These are phyloP conservation scores for Corythornis leucogaster DNA, from an alignment of 2,797 vertebrate species.

Conservation along the genomic window DNA sequence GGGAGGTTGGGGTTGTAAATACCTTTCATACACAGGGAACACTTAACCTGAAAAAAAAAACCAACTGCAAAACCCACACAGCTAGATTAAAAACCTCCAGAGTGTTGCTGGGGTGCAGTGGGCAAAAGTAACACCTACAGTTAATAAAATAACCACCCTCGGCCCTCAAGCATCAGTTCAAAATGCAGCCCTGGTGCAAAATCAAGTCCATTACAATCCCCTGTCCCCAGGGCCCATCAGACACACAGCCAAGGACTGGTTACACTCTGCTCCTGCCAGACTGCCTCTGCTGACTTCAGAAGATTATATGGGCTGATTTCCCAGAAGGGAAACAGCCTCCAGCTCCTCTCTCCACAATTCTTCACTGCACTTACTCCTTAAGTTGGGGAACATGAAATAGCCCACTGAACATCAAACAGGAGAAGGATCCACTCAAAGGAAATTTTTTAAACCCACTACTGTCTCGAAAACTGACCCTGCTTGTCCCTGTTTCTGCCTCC, in stretches of 20 bases:
- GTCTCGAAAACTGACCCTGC: neutral
- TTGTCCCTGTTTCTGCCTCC: neutral
- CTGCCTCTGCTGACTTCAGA: neutral
- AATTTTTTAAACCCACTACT: neutral
- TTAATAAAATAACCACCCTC: neutral
- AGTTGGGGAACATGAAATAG: neutral
- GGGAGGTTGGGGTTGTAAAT: neutral
- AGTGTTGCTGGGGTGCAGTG: neutral
- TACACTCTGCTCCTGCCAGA: neutral
- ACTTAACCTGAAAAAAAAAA: neutral
- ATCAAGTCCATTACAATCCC: neutral
- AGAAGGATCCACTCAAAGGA: neutral
- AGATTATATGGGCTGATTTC: constrained; percentile 35
- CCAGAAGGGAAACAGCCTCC: constrained; percentile 42
- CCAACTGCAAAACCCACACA: neutral
- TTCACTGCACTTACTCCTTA: neutral
- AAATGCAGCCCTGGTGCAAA: neutral
- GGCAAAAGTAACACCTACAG: neutral
- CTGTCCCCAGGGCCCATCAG: neutral
- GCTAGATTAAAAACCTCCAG: neutral
- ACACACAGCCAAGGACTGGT: neutral
- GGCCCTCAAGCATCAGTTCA: neutral
- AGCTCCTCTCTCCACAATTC: constrained; percentile 1
- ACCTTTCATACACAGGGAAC: neutral
- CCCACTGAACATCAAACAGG: neutral